Evolutionary conservation across 1,140 invertebrate genomes (phyloP), one percentile per base, ranked within the genome.

Genomic region (Schlechtendalia chinensis): DNA sequence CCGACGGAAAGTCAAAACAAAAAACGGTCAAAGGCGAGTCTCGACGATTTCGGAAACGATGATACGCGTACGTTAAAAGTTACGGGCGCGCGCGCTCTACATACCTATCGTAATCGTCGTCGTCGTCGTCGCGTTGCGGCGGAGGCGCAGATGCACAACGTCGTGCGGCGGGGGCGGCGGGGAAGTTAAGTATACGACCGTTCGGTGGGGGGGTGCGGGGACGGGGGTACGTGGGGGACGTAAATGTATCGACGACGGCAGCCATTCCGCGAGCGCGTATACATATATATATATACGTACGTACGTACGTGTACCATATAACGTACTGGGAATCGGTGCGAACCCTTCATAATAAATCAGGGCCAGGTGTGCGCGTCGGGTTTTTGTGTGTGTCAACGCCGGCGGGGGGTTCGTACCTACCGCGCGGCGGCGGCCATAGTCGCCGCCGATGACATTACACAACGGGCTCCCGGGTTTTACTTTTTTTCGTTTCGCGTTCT

Each of bases 291-390:
- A 69, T 47, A 24, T 50, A 71, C 16, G n/a, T 47, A 69, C 10
- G 22, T 50, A 17, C 45, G 65, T 71, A 24, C n/a, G n/a, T 71
- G 24, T 58, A 22, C 22, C 17, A 58, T 69, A n/a, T 45, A 47
- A 12, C 6, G 22, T 69, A 69, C 14, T 19, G 12, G 24, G 19
- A 29, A 17, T 29, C 14, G 61, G 29, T 24, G 75, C 75, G 75
- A 79, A 79, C 75, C 75, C 75, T 79, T 79, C 75, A 79, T 63
- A 79, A 79, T 79, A 79, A 79, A 79, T 79, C 75, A 79, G 75
- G 75, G 58, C 75, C 75, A 79, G 75, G 75, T 79, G 75, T 79
- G n/a, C n/a, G n/a, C n/a, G 72, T 54, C 59, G 58, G 56, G 75
- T 79, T 79, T 79, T 79, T 63, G 75, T 79, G 74, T 77, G 75